Conservation (phyloP, 2,797 vertebrate species). For the Novumbra hubbsi region DNA sequence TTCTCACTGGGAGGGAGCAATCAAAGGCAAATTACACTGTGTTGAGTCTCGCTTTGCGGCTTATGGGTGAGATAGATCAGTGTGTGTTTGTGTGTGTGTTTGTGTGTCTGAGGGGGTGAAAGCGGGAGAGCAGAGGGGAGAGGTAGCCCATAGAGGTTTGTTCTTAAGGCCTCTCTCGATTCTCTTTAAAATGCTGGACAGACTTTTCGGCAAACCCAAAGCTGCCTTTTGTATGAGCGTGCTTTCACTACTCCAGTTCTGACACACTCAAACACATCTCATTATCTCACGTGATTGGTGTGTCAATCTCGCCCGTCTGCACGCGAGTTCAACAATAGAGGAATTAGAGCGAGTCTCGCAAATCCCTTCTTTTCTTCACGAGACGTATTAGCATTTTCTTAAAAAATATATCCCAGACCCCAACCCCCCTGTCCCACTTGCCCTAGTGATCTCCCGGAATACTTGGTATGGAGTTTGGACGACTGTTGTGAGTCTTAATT, state of each 20-base stretch:
- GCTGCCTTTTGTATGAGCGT: constrained; percentile 33
- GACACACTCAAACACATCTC: constrained; percentile 21
- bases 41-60: constrained; percentile 76
- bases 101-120: constrained; percentile 5
- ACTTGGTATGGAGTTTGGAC: constrained; percentile 71
- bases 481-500: constrained; percentile 67
- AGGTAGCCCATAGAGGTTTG: constrained; percentile 38
- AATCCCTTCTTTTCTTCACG: constrained; percentile 67
- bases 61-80: constrained; percentile 57
- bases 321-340: constrained; percentile 84
- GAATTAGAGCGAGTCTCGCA: constrained; percentile 71
- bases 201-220: constrained; percentile 28
- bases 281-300: constrained; percentile 67
- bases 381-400: constrained; percentile 80
- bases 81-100: constrained; percentile 33
- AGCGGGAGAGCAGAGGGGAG: neutral
- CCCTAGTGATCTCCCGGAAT: constrained; percentile 77
- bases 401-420: constrained; percentile 55
- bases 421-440: constrained; percentile 62
- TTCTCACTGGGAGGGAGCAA: constrained; percentile 68
- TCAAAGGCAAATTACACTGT: constrained; percentile 84
- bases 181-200: constrained; percentile 53
- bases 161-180: constrained; percentile 53
- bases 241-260: constrained; percentile 25
- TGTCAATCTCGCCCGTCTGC: constrained; percentile 78